Evolutionary conservation across 2,797 vertebrate genomes (phyloP).

Genomic region (Argentina silus): DNA sequence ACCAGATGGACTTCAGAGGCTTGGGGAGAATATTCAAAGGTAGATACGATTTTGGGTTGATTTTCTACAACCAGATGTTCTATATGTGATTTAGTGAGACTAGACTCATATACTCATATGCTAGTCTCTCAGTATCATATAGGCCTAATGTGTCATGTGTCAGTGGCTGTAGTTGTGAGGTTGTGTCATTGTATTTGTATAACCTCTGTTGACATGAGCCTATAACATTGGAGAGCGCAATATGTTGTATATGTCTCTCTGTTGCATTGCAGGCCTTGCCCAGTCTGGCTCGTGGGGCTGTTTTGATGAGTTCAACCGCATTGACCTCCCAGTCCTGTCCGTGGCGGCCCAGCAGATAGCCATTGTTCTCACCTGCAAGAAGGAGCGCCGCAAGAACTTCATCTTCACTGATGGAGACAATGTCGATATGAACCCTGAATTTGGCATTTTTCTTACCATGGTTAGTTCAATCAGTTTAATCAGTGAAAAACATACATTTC

Average conservation of each 20-base stretch:
- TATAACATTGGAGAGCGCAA: no score
- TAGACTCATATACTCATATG: no score
- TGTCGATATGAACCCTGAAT: slow-evolving; percentile 95
- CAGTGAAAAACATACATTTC: no score
- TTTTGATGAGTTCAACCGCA: slow-evolving; percentile 98
- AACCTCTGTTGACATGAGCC: no score
- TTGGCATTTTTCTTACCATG: slow-evolving; percentile 98
- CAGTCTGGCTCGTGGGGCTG: slow-evolving; percentile 99
- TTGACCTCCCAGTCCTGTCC: slow-evolving; percentile 93
- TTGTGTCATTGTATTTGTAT: no score
- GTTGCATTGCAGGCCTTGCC: slow-evolving; percentile 84
- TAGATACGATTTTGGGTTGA: slow-evolving; percentile 35
- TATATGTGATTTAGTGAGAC: no score
- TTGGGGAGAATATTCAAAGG: slow-evolving; percentile 98
- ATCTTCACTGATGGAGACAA: slow-evolving; percentile 94
- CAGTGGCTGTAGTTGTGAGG: no score
- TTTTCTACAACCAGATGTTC: no score
- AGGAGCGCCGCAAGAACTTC: slow-evolving; percentile 88
- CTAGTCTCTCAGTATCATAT: no score
- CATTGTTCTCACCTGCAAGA: slow-evolving; percentile 92
- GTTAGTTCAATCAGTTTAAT: slow-evolving; percentile 66
- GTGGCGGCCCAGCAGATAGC: slow-evolving; percentile 98
- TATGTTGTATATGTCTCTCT: no score
- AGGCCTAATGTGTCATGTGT: no score
- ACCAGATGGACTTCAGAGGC: slow-evolving; percentile 98